Percentiles rank a stretch among this genome's conserved stretches.
Conservation (phyloP, 92 coral and sea anemone genomes). For the Porites evermanni region DNA sequence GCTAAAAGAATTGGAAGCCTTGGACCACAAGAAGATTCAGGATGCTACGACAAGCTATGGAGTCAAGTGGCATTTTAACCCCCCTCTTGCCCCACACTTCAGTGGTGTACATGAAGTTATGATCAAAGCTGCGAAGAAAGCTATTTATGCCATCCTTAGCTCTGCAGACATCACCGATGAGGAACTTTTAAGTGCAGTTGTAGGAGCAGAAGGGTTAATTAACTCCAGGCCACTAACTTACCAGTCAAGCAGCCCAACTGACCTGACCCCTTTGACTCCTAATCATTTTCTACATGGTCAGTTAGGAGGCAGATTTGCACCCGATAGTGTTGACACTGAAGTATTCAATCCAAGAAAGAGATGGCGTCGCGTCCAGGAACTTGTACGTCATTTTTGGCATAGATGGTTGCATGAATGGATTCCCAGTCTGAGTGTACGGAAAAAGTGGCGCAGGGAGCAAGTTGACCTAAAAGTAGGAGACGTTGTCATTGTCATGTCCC, state of each 20-base stretch:
- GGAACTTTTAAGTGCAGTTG: constrained; percentile 48
- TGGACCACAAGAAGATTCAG: constrained; percentile 37
- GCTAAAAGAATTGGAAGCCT: constrained; percentile 35
- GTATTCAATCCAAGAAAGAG: constrained; percentile 42
- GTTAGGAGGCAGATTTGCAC: too few relatives aligned
- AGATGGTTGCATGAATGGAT: constrained; percentile 62
- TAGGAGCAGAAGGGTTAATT: constrained; percentile 54
- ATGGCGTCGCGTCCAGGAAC: constrained; percentile 60
- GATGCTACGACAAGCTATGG: constrained; percentile 30
- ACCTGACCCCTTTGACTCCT: constrained; percentile 56
- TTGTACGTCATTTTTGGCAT: constrained; percentile 60
- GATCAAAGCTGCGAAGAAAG: constrained; percentile 69
- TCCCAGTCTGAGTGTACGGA: constrained; percentile 9
- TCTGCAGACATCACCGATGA: constrained; percentile 43
- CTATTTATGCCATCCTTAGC: constrained; percentile 47
- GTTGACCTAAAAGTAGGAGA: too few relatives aligned
- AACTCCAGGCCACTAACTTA: constrained; percentile 49
- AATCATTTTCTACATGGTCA: constrained; percentile 57
- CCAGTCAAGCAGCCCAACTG: constrained; percentile 46
- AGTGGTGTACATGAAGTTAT: constrained; percentile 67
- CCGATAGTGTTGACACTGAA: background rate
- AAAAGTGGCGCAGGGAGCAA: too few relatives aligned
- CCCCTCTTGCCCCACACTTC: constrained; percentile 69
- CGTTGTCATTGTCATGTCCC: too few relatives aligned
- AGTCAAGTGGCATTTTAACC: constrained; percentile 55